Base-by-base conservation (phyloP, 2,113 vertebrate species). In the Phoxinus phoxinus region DNA sequence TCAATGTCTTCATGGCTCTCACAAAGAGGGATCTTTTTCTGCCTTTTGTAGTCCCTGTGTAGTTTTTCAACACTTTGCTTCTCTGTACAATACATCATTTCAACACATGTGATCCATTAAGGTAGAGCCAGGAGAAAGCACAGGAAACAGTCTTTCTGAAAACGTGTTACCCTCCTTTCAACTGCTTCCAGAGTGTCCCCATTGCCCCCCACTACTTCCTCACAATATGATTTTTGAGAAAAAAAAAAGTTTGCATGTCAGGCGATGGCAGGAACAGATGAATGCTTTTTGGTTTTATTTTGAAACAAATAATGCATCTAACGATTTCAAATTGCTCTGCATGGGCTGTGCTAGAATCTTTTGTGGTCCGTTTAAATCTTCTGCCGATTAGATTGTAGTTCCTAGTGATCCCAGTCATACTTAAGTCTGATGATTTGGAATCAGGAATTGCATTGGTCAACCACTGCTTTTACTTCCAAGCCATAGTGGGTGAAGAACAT, bases 101-200 rank as follows among this genome's bases (percentile, higher is more conserved):
- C 86, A 83, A 93, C 94, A 94, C 90, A 88, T 94, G 93, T 87
- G 84, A 94, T 91, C 94, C 92, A 94, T 95, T 95, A 94, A 21
- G 87, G n/a, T 61, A 89, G 89, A 89, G 78, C 87, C 88, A 77
- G 79, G 90, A 91, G 91, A 93, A 91, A 93, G 89, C 89, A 86
- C 90, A 92, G 92, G 93, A 93, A 93, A 89, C 88, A 59, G 82
- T 86, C 72, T 83, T 87, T 88, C 86, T 90, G 85, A 91, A 89
- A 93, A 91, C 35, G 83, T 89, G 91, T 89, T 91, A 89, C 91
- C 92, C 84, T 83, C 84, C 88, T 93, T 93, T 90, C 81, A 71
- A 84, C 73, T 83, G 83, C 89, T 93, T 93, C 89, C 91, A 91
- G 81, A 76, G 87, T 58, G 89, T 87, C 58, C 85, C 48, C 88